A percentile compares a stretch with the other conserved stretches of the same genome.
Conservation (phyloP, 2,888 invertebrate species). For the Acleris sparsana region DNA sequence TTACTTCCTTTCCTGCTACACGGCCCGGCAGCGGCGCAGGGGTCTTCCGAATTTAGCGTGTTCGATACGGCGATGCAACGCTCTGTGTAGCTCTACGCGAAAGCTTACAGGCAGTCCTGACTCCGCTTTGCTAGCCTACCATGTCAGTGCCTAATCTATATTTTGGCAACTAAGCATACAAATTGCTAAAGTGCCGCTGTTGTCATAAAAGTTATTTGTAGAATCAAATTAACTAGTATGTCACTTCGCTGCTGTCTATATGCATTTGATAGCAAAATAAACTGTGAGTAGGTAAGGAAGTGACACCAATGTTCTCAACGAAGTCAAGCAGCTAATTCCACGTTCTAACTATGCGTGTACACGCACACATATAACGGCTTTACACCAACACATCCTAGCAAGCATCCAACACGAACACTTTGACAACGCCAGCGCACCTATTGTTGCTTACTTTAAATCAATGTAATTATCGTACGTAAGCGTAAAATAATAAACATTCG, state of each 20-base stretch:
- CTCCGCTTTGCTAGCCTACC: no score
- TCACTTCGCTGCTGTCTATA: neutral
- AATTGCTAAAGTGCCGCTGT: neutral
- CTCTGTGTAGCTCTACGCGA: no score
- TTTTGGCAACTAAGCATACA: neutral
- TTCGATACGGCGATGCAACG: no score
- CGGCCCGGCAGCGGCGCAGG: no score
- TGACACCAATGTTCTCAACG: constrained; percentile 3
- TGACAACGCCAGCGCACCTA: constrained; percentile 55
- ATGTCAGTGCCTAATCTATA: no score
- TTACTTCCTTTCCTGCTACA: neutral
- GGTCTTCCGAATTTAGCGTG: no score
- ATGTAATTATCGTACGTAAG: neutral
- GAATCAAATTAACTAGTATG: neutral
- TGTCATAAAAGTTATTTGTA: neutral
- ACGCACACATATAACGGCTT: constrained; percentile 41
- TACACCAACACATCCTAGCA: constrained; percentile 40
- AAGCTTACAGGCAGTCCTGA: no score
- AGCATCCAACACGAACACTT: constrained; percentile 44
- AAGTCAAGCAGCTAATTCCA: constrained; percentile 26
- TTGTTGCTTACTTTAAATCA: constrained; percentile 43
- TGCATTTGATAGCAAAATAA: neutral
- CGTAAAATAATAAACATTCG: neutral
- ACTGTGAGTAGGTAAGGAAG: neutral
- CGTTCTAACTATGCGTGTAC: constrained; percentile 27